Base-by-base conservation (phyloP, 2,888 invertebrate genomes). In the Homarus gammarus region DNA sequence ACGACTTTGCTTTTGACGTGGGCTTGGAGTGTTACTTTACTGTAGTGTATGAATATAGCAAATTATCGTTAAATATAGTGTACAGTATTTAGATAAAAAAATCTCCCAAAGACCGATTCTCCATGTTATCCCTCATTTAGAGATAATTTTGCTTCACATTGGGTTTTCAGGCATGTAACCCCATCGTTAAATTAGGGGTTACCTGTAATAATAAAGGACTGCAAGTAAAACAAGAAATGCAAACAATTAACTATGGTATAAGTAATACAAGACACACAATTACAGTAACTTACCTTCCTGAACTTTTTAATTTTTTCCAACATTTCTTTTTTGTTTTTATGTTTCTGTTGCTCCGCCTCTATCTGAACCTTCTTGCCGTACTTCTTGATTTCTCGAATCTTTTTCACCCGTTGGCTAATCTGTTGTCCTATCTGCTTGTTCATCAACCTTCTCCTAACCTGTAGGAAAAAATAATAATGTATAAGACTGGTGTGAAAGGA, bases 261-360 rank as follows among this genome's bases (percentile, higher is more conserved):
- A 72, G 36, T 33, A 18, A 6, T 36, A 5, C 72, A 6, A 31
- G 18, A 6, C 0, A 36, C 33, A 72, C 1, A 72, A 15, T 31
- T 33, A 31, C 18, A 31, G 3, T 10, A 12, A 22, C 96, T 95
- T 18, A 98, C 98, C 94, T 98, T 98, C 61, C 97, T 96, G 93
- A 97, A 98, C 93, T 99, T 97, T 93, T 99, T 99, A 27, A 99
- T 96, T 93, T 98, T 97, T 93, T 98, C 97, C 77, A 98, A 93
- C 96, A 99, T 96, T 93, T 98, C 96, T 93, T 96, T 97, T 94
- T 99, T 99, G 90, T 99, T 98, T 88, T 96, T 96, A 85, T 97
- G 97, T 93, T 98, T 96, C 93, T 97, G 96, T 83, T 97, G 94
- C 93, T 97, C 96, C 0, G 96, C 96, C 94, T 98, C 97, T 89